phyloP scores from a whole-genome alignment of 1,140 invertebrate genomes.

The Pemphigus obesinymphae region DNA sequence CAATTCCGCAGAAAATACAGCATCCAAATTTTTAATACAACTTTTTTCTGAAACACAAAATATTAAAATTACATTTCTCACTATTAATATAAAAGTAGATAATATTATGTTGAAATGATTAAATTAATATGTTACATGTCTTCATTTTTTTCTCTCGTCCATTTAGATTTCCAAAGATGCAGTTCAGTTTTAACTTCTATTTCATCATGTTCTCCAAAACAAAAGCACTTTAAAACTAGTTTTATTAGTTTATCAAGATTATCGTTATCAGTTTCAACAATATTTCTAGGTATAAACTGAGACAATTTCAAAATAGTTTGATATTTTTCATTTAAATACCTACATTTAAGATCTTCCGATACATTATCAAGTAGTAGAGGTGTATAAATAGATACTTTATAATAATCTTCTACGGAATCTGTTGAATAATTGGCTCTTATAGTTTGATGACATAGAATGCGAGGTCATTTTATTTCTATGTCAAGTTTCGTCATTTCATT shows the following conservation, averaged over 20 bases:
- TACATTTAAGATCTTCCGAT: neutral
- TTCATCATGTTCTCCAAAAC: neutral
- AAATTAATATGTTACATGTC: neutral
- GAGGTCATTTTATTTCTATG: neutral
- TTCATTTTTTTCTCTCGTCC: neutral
- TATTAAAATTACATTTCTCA: too few relatives aligned
- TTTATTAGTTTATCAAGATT: neutral
- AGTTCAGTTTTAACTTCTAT: neutral
- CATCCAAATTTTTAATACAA: too few relatives aligned
- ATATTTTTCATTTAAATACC: neutral
- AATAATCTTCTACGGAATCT: neutral
- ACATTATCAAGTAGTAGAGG: neutral
- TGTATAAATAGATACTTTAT: neutral
- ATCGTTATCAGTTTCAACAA: neutral
- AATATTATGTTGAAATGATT: neutral
- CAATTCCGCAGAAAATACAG: too few relatives aligned
- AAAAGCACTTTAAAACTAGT: neutral
- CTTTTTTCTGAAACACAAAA: too few relatives aligned
- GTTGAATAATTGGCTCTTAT: neutral
- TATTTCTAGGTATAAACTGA: neutral
- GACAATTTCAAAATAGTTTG: neutral
- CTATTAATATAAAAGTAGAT: too few relatives aligned
- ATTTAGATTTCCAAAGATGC: constrained; percentile 4
- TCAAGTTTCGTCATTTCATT: neutral
- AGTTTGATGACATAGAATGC: neutral